phyloP scores from a whole-genome alignment of 2,797 vertebrate genomes.

The Threskiornis aethiopicus region DNA sequence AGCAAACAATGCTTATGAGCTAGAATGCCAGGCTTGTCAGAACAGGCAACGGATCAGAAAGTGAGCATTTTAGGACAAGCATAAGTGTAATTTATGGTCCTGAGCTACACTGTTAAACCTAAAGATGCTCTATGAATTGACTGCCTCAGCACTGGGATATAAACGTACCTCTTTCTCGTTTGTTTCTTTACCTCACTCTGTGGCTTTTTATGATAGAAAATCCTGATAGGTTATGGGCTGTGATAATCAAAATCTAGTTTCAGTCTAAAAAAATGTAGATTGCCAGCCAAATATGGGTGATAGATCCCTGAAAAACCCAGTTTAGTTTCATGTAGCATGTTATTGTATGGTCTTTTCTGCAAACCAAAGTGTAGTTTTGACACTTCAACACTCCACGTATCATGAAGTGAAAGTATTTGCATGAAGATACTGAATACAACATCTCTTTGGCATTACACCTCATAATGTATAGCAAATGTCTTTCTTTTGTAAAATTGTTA shows the following conservation, averaged over 20 bases:
- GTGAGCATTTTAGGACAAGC: not conserved
- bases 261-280: not conserved
- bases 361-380: not conserved
- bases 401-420: not conserved
- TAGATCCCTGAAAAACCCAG: not conserved
- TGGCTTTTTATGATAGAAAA: not conserved
- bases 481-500: not conserved
- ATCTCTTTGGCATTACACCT: not conserved
- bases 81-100: not conserved
- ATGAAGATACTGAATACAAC: not conserved
- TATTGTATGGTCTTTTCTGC: not conserved
- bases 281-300: not conserved
- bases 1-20: not conserved
- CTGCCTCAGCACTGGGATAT: not conserved
- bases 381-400: not conserved
- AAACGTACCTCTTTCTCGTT: not conserved
- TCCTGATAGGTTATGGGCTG: not conserved
- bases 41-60: not conserved
- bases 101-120: not conserved
- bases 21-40: not conserved
- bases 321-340: not conserved
- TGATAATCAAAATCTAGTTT: not conserved
- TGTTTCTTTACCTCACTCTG: not conserved
- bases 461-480: not conserved
- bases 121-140: not conserved